phyloP scores from a whole-genome alignment of 2,797 vertebrate species.

The Australoheros facetus region DNA sequence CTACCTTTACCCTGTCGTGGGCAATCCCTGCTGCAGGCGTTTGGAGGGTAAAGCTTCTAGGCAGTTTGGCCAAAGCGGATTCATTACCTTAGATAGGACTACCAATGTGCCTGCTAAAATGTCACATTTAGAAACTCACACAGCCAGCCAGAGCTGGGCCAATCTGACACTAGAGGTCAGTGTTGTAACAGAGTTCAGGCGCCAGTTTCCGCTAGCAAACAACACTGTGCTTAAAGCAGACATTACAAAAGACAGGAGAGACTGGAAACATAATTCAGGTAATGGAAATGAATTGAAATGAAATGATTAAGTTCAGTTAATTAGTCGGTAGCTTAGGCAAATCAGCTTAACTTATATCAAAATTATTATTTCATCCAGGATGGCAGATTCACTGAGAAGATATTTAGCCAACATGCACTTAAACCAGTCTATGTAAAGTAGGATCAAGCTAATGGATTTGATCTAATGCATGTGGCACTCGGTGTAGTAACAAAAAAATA shows the following conservation, averaged over 20 bases:
- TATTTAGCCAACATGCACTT: slow-evolving; percentile 73
- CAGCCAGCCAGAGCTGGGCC: slow-evolving; percentile 9
- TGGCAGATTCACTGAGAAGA: slow-evolving; percentile 63
- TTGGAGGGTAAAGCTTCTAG: slow-evolving; percentile 71
- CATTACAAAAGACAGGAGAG: slow-evolving; percentile 57
- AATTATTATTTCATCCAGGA: slow-evolving; percentile 71
- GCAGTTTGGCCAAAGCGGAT: slow-evolving; percentile 79
- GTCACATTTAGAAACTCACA: slow-evolving; percentile 57
- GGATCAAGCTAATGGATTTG: slow-evolving; percentile 65
- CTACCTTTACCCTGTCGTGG: slow-evolving; percentile 77
- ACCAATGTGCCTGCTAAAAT: slow-evolving; percentile 67
- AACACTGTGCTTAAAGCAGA: slow-evolving; percentile 53
- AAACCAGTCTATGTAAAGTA: slow-evolving; percentile 66
- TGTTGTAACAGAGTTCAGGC: slow-evolving; percentile 88
- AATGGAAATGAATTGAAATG: slow-evolving; percentile 79
- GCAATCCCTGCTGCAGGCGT: slow-evolving; percentile 77
- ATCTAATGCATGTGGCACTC: slow-evolving; percentile 57
- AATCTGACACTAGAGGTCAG: slow-evolving; percentile 93
- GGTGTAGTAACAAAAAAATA: slow-evolving; percentile 56
- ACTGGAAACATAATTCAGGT: slow-evolving; percentile 72
- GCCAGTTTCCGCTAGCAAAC: slow-evolving; percentile 13
- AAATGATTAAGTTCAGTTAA: slow-evolving; percentile 81
- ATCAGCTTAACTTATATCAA: slow-evolving; percentile 79
- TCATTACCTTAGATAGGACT: slow-evolving; percentile 77
- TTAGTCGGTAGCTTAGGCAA: slow-evolving; percentile 77